phyloP scores from a whole-genome alignment of 2,113 vertebrate species.

The Carettochelys insculpta region DNA sequence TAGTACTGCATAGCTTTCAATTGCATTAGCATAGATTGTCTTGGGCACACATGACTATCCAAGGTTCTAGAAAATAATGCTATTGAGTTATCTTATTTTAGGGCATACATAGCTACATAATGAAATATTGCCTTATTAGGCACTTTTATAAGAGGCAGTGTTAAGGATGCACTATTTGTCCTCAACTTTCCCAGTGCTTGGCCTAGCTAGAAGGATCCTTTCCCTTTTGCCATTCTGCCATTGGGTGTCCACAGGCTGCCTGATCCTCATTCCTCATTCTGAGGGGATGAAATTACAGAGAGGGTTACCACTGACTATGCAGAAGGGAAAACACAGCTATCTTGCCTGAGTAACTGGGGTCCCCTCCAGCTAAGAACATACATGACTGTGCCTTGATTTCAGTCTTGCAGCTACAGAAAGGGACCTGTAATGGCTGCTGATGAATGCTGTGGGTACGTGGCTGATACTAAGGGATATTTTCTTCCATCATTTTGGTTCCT shows the following conservation, averaged over 20 bases:
- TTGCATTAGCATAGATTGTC: rapidly evolving
- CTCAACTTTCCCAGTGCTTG: not conserved
- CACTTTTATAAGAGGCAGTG: not conserved
- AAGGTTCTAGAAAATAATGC: not conserved
- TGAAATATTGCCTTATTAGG: not conserved
- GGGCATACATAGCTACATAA: not conserved
- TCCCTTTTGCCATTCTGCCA: not conserved
- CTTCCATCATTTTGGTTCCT: not conserved
- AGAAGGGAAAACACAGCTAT: not conserved
- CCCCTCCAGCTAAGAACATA: not conserved
- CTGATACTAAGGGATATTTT: not conserved
- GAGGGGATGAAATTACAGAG: not conserved
- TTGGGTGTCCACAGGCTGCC: rapidly evolving
- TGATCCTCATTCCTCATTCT: not conserved
- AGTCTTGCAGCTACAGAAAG: rapidly evolving
- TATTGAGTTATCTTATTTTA: not conserved
- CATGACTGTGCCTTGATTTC: not conserved
- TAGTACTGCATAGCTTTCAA: not conserved
- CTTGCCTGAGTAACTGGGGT: no score
- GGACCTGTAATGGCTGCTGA: no score
- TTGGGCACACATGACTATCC: not conserved
- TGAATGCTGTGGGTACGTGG: not conserved
- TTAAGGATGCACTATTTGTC: not conserved
- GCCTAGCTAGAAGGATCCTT: not conserved
- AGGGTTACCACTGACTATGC: not conserved